A percentile compares a stretch with the other conserved stretches of the same genome.
These are phyloP conservation scores for Nettapus auritus DNA, from an alignment of 2,113 vertebrate genomes.

Conservation along the genomic window DNA sequence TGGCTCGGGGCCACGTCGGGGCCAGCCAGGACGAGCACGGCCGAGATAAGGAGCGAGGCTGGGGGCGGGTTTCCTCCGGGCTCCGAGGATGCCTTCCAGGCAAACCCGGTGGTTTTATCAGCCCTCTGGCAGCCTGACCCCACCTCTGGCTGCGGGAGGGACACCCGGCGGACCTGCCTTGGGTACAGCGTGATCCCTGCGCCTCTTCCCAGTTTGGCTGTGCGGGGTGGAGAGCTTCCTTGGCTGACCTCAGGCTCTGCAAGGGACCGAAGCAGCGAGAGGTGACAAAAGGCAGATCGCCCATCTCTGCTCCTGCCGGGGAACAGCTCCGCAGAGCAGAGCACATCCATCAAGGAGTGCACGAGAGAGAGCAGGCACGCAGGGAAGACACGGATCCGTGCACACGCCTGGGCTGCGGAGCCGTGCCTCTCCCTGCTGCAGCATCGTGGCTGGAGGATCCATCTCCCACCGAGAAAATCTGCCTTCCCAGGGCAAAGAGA, in stretches of 20 bases:
- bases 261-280: neutral
- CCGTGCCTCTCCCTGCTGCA: neutral
- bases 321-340: neutral
- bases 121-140: neutral
- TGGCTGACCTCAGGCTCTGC: neutral
- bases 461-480: neutral
- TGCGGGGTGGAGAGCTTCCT: neutral
- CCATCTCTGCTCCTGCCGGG: neutral
- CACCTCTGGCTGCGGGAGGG: neutral
- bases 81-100: neutral
- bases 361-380: accelerated
- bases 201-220: neutral
- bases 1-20: neutral
- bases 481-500: neutral
- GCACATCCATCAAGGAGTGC: neutral
- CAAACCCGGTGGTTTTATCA: neutral
- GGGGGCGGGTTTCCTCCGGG: neutral
- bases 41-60: neutral
- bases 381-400: accelerated
- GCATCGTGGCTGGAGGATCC: accelerated
- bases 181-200: neutral
- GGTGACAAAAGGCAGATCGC: neutral
- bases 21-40: neutral
- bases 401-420: accelerated
- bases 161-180: neutral